These are phyloP conservation scores for Hypocryptadius cinnamomeus DNA, from an alignment of 2,113 vertebrate species.

Conservation along the genomic window DNA sequence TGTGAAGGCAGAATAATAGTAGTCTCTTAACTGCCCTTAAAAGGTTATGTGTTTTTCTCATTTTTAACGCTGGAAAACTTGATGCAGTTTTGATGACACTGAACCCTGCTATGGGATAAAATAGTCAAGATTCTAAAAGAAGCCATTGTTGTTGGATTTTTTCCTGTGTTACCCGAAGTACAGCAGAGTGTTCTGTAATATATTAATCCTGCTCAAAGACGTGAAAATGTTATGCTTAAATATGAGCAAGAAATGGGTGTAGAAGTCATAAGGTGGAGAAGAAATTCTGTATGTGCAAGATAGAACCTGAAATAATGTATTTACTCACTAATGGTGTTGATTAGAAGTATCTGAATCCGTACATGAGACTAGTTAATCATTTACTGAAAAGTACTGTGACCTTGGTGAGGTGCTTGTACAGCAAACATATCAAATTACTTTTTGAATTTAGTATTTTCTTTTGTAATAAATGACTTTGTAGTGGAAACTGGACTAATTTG, in stretches of 20 bases:
- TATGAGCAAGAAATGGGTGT: neutral
- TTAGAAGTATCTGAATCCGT: neutral
- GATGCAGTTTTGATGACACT: neutral
- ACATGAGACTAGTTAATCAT: neutral
- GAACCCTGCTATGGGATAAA: neutral
- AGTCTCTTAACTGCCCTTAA: constrained; percentile 36
- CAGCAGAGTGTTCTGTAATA: neutral
- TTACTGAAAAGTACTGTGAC: neutral
- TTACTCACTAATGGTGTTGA: neutral
- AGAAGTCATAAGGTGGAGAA: neutral
- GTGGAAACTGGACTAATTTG: neutral
- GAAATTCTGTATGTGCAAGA: neutral
- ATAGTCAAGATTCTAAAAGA: neutral
- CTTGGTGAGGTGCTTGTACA: neutral
- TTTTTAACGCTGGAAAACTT: constrained; percentile 6
- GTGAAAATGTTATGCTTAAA: neutral
- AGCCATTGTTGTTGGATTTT: neutral
- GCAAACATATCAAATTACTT: neutral
- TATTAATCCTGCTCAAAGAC: neutral
- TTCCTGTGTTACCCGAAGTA: neutral
- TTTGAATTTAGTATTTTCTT: neutral
- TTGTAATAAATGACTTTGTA: neutral
- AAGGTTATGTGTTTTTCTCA: constrained; percentile 1
- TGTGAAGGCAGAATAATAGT: constrained; percentile 43
- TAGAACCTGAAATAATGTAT: neutral